phyloP scores from a whole-genome alignment of 2,113 vertebrate species.

The Rana temporaria region DNA sequence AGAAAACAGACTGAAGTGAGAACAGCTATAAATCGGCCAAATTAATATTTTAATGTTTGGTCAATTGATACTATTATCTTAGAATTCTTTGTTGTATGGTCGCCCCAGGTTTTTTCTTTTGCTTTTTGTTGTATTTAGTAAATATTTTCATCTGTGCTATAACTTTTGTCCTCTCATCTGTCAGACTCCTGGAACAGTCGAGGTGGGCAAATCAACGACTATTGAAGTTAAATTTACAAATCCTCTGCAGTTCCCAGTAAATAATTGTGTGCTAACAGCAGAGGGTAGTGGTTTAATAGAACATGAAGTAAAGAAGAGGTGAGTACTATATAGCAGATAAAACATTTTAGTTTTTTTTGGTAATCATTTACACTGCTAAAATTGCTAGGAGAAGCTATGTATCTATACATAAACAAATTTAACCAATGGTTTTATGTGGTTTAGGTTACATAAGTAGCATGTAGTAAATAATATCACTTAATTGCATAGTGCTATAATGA shows the following conservation, averaged over 20 bases:
- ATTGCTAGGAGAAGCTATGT: not conserved
- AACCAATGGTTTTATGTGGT: not conserved
- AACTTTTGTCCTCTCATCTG: not conserved
- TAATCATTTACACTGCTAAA: not conserved
- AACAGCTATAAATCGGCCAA: too few species aligned
- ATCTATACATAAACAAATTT: too few species aligned
- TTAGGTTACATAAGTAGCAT: not conserved
- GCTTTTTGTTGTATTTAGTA: not conserved
- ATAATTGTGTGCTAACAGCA: conserved; percentile 69
- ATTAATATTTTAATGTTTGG: too few species aligned
- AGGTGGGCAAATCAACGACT: conserved; percentile 61
- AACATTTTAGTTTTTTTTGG: not conserved
- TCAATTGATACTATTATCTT: not conserved
- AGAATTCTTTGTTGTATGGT: not conserved
- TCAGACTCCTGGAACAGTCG: conserved; percentile 67
- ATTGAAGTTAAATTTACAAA: conserved; percentile 76
- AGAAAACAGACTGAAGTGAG: too few species aligned
- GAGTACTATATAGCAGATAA: conserved; percentile 54
- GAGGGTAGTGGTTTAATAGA: conserved; percentile 74
- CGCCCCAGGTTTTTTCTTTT: not conserved
- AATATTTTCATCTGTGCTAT: not conserved
- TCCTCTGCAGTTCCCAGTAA: conserved; percentile 65
- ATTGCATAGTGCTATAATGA: too few species aligned
- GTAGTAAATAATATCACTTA: not conserved
- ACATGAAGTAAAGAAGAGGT: conserved; percentile 69